Evolutionary conservation across 1,140 invertebrate species (phyloP).

Genomic region (Drosophila obscura): DNA sequence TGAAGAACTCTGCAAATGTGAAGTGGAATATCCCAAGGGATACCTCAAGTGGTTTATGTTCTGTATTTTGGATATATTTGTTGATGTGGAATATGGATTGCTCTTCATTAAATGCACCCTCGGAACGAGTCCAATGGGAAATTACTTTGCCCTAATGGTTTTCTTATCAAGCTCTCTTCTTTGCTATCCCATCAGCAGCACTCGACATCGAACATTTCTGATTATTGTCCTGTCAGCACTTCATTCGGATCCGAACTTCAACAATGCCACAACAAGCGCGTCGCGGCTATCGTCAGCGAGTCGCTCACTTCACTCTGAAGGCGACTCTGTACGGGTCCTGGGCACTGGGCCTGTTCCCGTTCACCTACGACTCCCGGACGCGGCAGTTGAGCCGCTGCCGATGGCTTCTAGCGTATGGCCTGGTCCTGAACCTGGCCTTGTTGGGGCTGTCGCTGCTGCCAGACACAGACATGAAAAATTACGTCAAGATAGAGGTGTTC

Average conservation of each 20-base stretch:
- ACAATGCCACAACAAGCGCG: too few species aligned
- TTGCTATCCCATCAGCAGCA: too few species aligned
- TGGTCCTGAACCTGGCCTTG: conserved; percentile 12
- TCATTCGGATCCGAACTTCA: too few species aligned
- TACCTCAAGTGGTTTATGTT: conserved; percentile 19
- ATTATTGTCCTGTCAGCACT: too few species aligned
- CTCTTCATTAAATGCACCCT: too few species aligned
- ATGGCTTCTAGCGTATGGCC: conserved; percentile 32
- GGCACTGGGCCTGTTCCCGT: conserved; percentile 53
- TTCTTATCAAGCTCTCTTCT: too few species aligned
- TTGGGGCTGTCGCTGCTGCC: neutral
- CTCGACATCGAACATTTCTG: too few species aligned
- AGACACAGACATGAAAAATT: neutral
- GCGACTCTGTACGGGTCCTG: conserved; percentile 30
- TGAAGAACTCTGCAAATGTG: conserved; percentile 30
- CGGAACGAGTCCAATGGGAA: too few species aligned
- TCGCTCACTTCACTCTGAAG: conserved; percentile 20
- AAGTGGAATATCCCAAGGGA: conserved; percentile 11
- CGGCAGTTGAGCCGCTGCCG: conserved; percentile 11
- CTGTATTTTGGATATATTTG: conserved; percentile 5
- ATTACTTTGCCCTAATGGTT: too few species aligned
- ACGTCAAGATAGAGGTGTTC: conserved; percentile 4
- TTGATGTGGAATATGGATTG: too few species aligned
- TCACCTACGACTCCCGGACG: conserved; percentile 10
- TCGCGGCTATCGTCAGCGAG: conserved; percentile 12